Evolutionary conservation across 2,888 invertebrate genomes (phyloP).

Genomic region (Sialis lutaria): DNA sequence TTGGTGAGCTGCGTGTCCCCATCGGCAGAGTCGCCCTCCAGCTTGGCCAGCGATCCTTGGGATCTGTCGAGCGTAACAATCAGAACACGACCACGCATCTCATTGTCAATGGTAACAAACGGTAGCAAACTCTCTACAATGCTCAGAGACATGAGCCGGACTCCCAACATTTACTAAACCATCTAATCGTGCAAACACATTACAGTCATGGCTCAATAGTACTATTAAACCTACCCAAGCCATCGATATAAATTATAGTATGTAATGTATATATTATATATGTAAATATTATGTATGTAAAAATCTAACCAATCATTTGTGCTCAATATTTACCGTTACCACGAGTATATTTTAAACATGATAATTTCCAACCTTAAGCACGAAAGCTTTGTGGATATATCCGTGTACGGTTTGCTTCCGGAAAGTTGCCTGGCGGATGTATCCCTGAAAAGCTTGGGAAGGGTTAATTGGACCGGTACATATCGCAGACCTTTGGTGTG

Average conservation of each 20-base stretch:
- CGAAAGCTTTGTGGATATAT: constrained; percentile 7
- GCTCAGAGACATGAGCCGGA: neutral
- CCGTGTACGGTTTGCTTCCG: constrained; percentile 7
- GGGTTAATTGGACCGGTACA: constrained; percentile 7
- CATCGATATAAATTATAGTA: neutral
- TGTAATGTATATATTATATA: neutral
- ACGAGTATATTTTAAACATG: constrained; percentile 1
- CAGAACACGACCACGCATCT: neutral
- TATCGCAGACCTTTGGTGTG: constrained; percentile 1
- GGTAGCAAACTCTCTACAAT: neutral
- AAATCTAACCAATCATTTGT: neutral
- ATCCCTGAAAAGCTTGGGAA: constrained; percentile 8
- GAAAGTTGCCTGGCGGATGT: constrained; percentile 7
- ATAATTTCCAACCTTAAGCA: constrained; percentile 6
- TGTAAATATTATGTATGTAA: neutral
- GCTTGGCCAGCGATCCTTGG: constrained; percentile 79
- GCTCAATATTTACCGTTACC: constrained; percentile 1
- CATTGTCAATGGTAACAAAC: too few relatives aligned
- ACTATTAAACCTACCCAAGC: constrained; percentile 8
- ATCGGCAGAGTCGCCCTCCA: constrained; percentile 90
- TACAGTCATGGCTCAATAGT: constrained; percentile 1
- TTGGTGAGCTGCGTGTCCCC: constrained; percentile 92
- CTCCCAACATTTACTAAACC: neutral
- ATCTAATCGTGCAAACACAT: constrained; percentile 1
- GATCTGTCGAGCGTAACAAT: constrained; percentile 36